Evolutionary conservation across 2,888 invertebrate species (phyloP), one percentile per base, ranked within the genome.

Genomic region (Acheta domesticus): DNA sequence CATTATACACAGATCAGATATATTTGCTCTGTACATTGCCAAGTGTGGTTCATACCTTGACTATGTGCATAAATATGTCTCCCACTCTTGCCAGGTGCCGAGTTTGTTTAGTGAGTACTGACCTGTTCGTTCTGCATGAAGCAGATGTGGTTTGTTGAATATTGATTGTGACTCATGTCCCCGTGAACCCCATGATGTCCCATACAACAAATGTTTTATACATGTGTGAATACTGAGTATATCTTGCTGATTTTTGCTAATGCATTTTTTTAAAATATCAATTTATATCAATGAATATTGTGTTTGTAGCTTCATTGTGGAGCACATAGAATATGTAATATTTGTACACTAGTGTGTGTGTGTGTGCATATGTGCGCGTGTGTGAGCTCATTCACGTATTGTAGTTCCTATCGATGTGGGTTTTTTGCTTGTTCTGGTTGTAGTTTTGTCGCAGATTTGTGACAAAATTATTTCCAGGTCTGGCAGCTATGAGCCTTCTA

Each of bases 301-400:
- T 62, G 62, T 62, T 62, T 62, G n/a, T 62, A 62, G 62, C 62
- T 62, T 62, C 62, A 62, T 62, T 62, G 62, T 62, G 62, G 62
- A 62, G 62, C 62, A 62, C 62, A 16, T 62, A 62, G 62, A 8
- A 36, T 36, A 36, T 36, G 36, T 62, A 62, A 62, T 62, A 62
- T 62, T 62, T 62, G 62, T 62, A 62, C 62, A 62, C 62, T 19
- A 62, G 62, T 62, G n/a, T 62, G 62, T 5, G 62, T 5, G 62
- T 62, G 62, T 62, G 62, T 62, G 62, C n/a, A n/a, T 62, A n/a
- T 62, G n/a, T 62, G 62, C 14, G 62, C 8, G 23, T 23, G 75
- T 75, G 75, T n/a, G 14, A 23, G 75, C 75, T 23, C 21, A 75
- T 75, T 75, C 75, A 75, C 75, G 20, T 75, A 75, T 75, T 75